Conservation (phyloP, 2,113 vertebrate species). For the Coreoperca whiteheadi region DNA sequence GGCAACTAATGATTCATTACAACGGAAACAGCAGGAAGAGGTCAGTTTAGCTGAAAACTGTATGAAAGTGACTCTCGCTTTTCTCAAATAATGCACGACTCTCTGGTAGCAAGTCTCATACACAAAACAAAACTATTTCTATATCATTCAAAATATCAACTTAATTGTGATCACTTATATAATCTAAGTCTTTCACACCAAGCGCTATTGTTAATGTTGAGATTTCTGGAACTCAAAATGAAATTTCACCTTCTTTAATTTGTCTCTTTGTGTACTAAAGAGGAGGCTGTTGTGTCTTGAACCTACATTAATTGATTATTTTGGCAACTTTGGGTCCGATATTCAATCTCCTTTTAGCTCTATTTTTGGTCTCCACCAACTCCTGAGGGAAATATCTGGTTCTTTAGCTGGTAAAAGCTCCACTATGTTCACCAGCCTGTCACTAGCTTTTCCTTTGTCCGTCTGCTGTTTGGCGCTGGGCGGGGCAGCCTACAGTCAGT, state of each 20-base stretch:
- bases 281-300: neutral
- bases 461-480: too few species aligned
- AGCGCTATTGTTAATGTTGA: neutral
- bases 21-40: conserved; percentile 27
- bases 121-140: neutral
- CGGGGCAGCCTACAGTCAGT: too few species aligned
- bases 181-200: neutral
- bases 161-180: neutral
- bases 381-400: too few species aligned
- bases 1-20: conserved; percentile 51
- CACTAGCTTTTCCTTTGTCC: too few species aligned
- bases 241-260: neutral
- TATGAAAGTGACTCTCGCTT: neutral
- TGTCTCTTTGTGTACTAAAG: neutral
- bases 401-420: too few species aligned
- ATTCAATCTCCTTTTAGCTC: too few species aligned
- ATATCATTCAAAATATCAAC: neutral
- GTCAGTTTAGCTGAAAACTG: conserved; percentile 2
- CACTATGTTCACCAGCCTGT: too few species aligned
- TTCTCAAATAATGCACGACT: too few species aligned
- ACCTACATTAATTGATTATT: neutral
- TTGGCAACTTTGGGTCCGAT: neutral
- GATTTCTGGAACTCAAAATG: neutral
- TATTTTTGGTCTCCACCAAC: too few species aligned
- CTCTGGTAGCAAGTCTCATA: neutral